These are phyloP conservation scores for Anthonomus grandis DNA, from an alignment of 1,140 invertebrate species.

Conservation along the genomic window DNA sequence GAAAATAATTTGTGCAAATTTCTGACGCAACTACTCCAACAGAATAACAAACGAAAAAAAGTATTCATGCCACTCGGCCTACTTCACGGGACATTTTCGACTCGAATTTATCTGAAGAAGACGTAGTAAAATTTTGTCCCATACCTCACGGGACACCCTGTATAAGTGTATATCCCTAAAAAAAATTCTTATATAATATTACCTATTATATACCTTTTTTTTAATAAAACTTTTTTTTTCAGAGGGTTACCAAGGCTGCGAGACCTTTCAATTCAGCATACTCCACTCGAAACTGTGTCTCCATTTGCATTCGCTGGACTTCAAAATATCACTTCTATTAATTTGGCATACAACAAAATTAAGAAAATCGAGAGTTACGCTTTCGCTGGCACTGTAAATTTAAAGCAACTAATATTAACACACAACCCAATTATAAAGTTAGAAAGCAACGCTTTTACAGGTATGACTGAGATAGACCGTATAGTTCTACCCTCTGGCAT, in stretches of 20 bases:
- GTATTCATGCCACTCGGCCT: too few species aligned
- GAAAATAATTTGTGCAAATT: too few species aligned
- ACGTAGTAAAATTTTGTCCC: too few species aligned
- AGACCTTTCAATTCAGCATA: constrained; percentile 78
- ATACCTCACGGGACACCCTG: too few species aligned
- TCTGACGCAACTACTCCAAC: too few species aligned
- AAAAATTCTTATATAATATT: too few species aligned
- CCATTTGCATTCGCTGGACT: constrained; percentile 77
- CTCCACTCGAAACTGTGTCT: constrained; percentile 69
- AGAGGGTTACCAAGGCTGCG: constrained; percentile 69
- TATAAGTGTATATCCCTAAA: too few species aligned
- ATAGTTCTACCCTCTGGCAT: constrained; percentile 75
- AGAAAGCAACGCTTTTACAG: constrained; percentile 73
- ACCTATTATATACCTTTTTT: too few species aligned
- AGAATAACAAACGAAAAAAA: too few species aligned
- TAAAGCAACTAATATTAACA: constrained; percentile 68
- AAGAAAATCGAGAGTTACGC: constrained; percentile 72
- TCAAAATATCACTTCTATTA: constrained; percentile 72
- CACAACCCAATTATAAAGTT: constrained; percentile 75
- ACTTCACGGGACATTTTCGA: too few species aligned
- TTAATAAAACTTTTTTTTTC: too few species aligned
- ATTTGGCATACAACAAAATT: constrained; percentile 75
- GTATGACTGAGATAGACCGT: constrained; percentile 71
- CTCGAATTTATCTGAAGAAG: too few species aligned
- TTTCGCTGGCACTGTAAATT: constrained; percentile 78